phyloP scores from a whole-genome alignment of 1,140 invertebrate species.

The Papilio xuthus region DNA sequence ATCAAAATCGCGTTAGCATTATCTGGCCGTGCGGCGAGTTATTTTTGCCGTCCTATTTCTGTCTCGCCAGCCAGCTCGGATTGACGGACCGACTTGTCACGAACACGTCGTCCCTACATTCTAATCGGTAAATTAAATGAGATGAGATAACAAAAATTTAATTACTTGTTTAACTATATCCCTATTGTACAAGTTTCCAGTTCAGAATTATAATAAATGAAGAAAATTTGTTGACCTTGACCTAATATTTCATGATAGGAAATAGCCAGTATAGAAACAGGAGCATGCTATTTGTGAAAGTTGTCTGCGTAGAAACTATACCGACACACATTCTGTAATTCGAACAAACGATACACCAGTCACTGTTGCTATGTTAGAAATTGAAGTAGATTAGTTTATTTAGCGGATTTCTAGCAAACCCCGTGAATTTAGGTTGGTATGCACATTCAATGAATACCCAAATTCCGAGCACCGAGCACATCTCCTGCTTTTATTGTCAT shows the following conservation, averaged over 20 bases:
- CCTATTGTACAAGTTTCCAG: background rate
- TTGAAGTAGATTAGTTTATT: conserved; percentile 31
- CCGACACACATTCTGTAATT: background rate
- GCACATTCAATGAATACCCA: conserved; percentile 28
- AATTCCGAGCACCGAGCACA: conserved; percentile 35
- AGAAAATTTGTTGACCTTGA: conserved; percentile 68
- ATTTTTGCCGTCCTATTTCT: conserved; percentile 77
- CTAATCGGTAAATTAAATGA: conserved; percentile 41
- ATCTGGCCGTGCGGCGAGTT: conserved; percentile 76
- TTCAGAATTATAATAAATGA: background rate
- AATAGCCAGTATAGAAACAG: background rate
- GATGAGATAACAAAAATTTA: conserved; percentile 26
- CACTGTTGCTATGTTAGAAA: conserved; percentile 33
- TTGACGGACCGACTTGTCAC: conserved; percentile 79
- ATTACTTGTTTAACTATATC: background rate
- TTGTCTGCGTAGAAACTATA: conserved; percentile 29
- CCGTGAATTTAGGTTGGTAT: conserved; percentile 34
- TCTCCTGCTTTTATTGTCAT: conserved; percentile 36
- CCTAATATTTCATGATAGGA: conserved; percentile 53
- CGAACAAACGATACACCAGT: background rate
- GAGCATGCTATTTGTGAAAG: conserved; percentile 29
- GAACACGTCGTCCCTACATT: conserved; percentile 64
- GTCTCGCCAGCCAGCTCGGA: conserved; percentile 75
- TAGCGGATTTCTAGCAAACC: conserved; percentile 34
- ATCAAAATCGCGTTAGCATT: conserved; percentile 79